A percentile compares a stretch with the other conserved stretches of the same genome.
Evolutionary conservation across 2,113 vertebrate genomes (phyloP).

Genomic region (Chelonoidis abingdonii): DNA sequence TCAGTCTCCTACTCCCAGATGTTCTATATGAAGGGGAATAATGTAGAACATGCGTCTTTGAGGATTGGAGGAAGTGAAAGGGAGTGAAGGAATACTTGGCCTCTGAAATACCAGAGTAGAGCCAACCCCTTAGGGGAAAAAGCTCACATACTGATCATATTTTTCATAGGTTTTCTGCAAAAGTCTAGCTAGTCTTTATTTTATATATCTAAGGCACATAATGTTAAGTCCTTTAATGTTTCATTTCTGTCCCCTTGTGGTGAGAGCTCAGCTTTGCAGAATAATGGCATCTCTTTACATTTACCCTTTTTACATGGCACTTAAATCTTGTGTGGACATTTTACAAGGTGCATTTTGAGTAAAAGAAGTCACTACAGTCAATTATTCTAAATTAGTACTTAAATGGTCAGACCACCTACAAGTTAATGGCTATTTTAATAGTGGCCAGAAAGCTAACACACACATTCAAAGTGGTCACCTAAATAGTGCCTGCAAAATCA

Average conservation of each 20-base stretch:
- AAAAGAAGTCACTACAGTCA: background rate
- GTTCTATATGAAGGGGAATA: background rate
- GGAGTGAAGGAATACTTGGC: background rate
- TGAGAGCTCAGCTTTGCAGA: background rate
- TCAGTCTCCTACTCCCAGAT: background rate
- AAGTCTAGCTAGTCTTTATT: background rate
- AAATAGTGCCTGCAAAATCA: background rate
- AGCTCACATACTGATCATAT: background rate
- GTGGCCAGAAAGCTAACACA: background rate
- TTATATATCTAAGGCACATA: background rate
- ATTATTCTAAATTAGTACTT: background rate
- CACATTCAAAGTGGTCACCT: background rate
- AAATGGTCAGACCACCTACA: background rate
- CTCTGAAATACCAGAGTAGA: background rate
- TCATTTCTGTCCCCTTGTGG: background rate
- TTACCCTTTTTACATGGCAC: background rate
- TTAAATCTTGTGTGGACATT: background rate
- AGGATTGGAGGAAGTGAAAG: background rate
- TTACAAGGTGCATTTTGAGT: background rate
- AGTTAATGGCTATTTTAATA: background rate
- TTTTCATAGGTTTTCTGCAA: background rate
- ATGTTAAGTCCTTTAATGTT: background rate
- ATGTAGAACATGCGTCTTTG: background rate
- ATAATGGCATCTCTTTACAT: background rate
- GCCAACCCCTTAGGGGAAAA: background rate